Base-by-base conservation (phyloP, 2,797 vertebrate species). In the Phrynocephalus vlangalii region DNA sequence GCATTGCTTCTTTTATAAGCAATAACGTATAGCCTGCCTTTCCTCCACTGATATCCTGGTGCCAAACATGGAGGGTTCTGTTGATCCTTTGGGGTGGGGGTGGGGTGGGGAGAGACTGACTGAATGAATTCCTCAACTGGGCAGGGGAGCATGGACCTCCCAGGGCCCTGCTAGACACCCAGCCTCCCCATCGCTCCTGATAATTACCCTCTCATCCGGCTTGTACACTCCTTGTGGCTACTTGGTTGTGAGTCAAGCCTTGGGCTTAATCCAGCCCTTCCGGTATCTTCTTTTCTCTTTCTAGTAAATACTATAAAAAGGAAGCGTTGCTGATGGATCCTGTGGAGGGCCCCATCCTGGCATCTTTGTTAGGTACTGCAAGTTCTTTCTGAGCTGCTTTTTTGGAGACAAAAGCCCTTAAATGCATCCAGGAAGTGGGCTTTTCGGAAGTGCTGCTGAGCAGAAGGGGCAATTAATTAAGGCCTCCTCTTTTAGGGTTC, bases 311-410 rank as follows among this genome's bases (percentile, higher is more conserved):
- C 96, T 99, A 99, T 33, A 1, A 33, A 33, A 99, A 98, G 93
- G 98, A 99, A 84, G 99, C 99, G 4, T 96, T 99, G 84, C 95
- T 99, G 73, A 98, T 99, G 98, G 99, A 99, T 95, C 98, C 33
- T 33, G 33, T 33, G 33, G 33, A 33, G 33, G 33, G 33, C 33
- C 33, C 33, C 33, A 33, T 33, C 33, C 1, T 99, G 1, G 98
- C 98, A 0, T 99, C 99, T 88, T 90, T 99, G 90, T 88, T 99
- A 94, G 99, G 99, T 99, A 97, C 97, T 0, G 6, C 76, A 79
- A 79, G 6, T 3, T 28, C 1, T 82, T 77, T 48, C 63, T 26
- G 13, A 30, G 24, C 77, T 63, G 30, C 28, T 4, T n/a, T 52
- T 5, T 56, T 11, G 24, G 33, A 56, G 48, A 1, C 13, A 26